phyloP scores from a whole-genome alignment of 2,113 vertebrate species.

The Benitochromis conjunctus region DNA sequence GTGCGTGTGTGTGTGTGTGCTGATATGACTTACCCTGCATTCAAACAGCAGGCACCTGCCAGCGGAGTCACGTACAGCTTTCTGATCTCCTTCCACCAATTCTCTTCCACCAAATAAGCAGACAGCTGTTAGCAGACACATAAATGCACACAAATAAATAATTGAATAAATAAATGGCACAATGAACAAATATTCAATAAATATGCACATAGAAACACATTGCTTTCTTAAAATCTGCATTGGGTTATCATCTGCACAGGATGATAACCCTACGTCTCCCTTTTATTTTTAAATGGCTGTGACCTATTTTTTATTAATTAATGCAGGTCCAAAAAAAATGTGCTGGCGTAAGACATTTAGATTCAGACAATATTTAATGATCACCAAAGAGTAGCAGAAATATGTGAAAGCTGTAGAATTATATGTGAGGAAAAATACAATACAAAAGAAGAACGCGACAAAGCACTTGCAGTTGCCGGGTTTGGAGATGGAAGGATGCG shows the following conservation, averaged over 20 bases:
- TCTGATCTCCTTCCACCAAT: slow-evolving; percentile 88
- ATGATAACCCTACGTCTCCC: background rate
- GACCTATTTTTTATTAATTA: background rate
- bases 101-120: slow-evolving; percentile 87
- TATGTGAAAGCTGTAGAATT: background rate
- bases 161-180: background rate
- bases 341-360: background rate
- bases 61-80: slow-evolving; percentile 83
- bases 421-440: background rate
- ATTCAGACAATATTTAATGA: background rate
- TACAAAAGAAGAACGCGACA: background rate
- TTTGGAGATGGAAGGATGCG: background rate
- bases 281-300: background rate
- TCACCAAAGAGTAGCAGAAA: background rate
- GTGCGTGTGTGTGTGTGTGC: background rate
- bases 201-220: background rate
- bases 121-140: slow-evolving; percentile 73
- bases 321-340: background rate
- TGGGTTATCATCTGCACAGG: background rate
- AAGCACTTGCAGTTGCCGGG: background rate
- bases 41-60: slow-evolving; percentile 91
- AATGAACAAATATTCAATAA: background rate
- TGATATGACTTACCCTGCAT: slow-evolving; percentile 84
- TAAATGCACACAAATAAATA: background rate
- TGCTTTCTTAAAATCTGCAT: background rate